Evolutionary conservation across 2,888 invertebrate species (phyloP).

Genomic region (Toxonevra muliebris): DNA sequence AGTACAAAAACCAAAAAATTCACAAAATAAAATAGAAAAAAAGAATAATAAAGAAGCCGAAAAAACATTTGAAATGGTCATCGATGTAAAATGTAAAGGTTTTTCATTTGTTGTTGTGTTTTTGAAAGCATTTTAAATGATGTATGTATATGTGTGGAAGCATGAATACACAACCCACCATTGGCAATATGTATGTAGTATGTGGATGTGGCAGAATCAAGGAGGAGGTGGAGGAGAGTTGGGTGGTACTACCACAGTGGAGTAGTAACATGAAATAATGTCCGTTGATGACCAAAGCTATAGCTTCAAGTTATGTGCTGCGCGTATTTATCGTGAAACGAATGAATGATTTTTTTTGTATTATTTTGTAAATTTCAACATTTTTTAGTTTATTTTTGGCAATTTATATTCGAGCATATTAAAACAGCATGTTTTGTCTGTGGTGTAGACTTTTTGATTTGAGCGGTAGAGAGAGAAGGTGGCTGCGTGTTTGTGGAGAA

Average conservation of each 20-base stretch:
- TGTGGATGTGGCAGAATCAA: constrained; percentile 21
- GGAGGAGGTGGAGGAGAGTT: neutral
- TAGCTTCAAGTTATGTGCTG: constrained; percentile 11
- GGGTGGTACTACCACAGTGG: neutral
- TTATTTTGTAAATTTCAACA: neutral
- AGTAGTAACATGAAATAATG: neutral
- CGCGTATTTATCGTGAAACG: neutral
- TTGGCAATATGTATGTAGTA: neutral
- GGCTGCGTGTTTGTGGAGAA: no score
- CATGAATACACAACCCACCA: constrained; percentile 2
- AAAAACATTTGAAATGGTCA: constrained; percentile 55
- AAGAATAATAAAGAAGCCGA: constrained; percentile 1
- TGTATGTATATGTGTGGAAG: constrained; percentile 42
- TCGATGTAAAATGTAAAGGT: constrained; percentile 45
- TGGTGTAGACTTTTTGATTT: no score
- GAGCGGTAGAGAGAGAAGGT: no score
- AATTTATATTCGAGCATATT: constrained; percentile 28
- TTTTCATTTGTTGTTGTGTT: constrained; percentile 16
- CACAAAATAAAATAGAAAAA: constrained; percentile 33
- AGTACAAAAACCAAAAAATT: neutral
- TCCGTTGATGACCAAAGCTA: neutral
- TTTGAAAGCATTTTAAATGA: constrained; percentile 54
- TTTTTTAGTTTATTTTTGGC: constrained; percentile 18
- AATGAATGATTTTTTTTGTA: neutral
- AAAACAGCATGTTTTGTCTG: neutral